phyloP scores from a whole-genome alignment of 2,888 invertebrate species.

The Leptinotarsa peninsularis region DNA sequence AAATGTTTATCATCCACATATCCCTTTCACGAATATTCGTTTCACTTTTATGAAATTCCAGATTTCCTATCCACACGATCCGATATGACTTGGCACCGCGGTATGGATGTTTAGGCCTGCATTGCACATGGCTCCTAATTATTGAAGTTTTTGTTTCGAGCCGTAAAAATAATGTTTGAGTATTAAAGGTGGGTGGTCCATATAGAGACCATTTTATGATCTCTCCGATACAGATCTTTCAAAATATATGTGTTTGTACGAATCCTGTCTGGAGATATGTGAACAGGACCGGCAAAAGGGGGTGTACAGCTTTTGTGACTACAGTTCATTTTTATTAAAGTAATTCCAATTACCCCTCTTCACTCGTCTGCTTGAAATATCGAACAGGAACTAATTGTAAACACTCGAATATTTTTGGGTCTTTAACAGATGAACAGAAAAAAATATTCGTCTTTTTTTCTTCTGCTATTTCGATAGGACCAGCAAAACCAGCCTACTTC shows the following conservation, averaged over 20 bases:
- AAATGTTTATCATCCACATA: slow-evolving; percentile 1
- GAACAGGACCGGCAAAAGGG: slow-evolving; percentile 13
- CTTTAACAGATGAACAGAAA: no score
- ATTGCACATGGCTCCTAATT: slow-evolving; percentile 57
- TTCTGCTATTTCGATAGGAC: no score
- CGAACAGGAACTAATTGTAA: no score
- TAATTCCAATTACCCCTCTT: no score
- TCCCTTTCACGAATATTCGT: slow-evolving; percentile 16
- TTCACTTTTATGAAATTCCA: slow-evolving; percentile 18
- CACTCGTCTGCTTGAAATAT: no score
- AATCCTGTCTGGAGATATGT: slow-evolving; percentile 27
- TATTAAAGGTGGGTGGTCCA: slow-evolving; percentile 54
- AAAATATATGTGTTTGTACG: slow-evolving; percentile 37
- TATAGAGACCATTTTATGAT: slow-evolving; percentile 52
- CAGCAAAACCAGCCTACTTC: no score
- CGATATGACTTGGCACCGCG: slow-evolving; percentile 24
- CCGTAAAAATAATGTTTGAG: slow-evolving; percentile 54
- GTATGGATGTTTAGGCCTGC: slow-evolving; percentile 40
- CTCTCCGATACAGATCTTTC: slow-evolving; percentile 51
- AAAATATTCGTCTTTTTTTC: no score
- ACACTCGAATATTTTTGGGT: no score
- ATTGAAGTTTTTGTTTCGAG: slow-evolving; percentile 56
- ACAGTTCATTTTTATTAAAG: no score
- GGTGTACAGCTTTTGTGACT: not conserved
- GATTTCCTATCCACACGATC: slow-evolving; percentile 15